Percentiles rank a stretch among this genome's conserved stretches.
Evolutionary conservation across 2,888 invertebrate genomes (phyloP).

Genomic region (Palloptera scutellata): DNA sequence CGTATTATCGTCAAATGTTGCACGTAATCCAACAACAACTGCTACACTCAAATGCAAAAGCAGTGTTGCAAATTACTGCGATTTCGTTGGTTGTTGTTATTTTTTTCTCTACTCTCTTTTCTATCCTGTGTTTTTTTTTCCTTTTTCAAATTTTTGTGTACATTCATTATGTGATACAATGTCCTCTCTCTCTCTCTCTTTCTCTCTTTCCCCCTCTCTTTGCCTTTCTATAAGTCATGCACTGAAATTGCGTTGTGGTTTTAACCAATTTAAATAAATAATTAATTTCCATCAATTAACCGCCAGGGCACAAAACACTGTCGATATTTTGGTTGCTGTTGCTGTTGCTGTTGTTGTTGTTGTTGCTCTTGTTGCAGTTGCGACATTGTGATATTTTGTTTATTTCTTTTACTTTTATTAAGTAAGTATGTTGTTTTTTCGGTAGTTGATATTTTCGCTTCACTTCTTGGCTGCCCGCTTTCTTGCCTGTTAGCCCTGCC

Average conservation of each 20-base stretch:
- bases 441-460: neutral
- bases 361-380: neutral
- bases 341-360: constrained; percentile 11
- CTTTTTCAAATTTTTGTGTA: too few relatives aligned
- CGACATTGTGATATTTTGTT: neutral
- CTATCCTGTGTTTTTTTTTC: too few relatives aligned
- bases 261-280: constrained; percentile 62
- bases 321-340: constrained; percentile 11
- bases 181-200: too few relatives aligned
- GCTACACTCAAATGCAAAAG: too few relatives aligned
- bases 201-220: too few relatives aligned
- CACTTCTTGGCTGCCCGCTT: neutral
- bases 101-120: too few relatives aligned
- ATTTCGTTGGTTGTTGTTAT: too few relatives aligned
- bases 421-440: neutral
- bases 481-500: constrained; percentile 3
- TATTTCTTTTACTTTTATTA: constrained; percentile 3
- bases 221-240: too few relatives aligned
- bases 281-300: constrained; percentile 62
- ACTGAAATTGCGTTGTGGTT: constrained; percentile 31
- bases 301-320: constrained; percentile 45
- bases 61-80: too few relatives aligned
- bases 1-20: too few relatives aligned
- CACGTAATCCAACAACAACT: too few relatives aligned
- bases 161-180: too few relatives aligned